Conservation (phyloP, 2,113 vertebrate species). For the Zootoca vivipara region DNA sequence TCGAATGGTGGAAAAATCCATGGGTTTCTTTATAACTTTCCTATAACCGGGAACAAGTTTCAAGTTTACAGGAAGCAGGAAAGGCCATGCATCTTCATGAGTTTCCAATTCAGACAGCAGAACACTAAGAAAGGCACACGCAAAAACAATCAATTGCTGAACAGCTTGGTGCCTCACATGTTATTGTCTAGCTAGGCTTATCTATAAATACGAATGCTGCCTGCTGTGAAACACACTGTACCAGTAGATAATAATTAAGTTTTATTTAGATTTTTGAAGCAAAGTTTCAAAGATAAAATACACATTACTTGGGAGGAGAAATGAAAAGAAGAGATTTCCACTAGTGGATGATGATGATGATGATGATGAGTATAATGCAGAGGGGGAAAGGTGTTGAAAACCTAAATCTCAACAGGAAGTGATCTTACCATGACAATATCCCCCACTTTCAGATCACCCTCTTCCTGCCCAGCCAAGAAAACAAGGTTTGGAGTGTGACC, state of each 20-base stretch:
- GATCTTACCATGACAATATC: too few relatives aligned
- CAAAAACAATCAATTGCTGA: neutral
- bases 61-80: constrained; percentile 96
- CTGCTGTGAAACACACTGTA: neutral
- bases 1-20: constrained; percentile 99
- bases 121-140: constrained; percentile 76
- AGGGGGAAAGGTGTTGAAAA: too few relatives aligned
- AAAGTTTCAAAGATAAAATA: neutral
- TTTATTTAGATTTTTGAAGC: neutral
- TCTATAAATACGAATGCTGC: neutral
- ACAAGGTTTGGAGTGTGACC: too few relatives aligned
- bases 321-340: neutral
- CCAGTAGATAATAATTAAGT: neutral
- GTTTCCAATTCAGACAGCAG: constrained; percentile 96
- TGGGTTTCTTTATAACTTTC: constrained; percentile 99
- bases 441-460: too few relatives aligned
- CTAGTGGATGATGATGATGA: too few relatives aligned
- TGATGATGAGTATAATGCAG: too few relatives aligned
- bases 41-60: constrained; percentile 97
- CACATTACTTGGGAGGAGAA: neutral
- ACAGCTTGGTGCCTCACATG: neutral
- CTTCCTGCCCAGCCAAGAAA: too few relatives aligned
- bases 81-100: constrained; percentile 98
- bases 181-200: neutral
- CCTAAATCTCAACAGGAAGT: too few relatives aligned